These are phyloP conservation scores for Numenius phaeopus DNA, from an alignment of 2,797 vertebrate genomes.

Conservation along the genomic window DNA sequence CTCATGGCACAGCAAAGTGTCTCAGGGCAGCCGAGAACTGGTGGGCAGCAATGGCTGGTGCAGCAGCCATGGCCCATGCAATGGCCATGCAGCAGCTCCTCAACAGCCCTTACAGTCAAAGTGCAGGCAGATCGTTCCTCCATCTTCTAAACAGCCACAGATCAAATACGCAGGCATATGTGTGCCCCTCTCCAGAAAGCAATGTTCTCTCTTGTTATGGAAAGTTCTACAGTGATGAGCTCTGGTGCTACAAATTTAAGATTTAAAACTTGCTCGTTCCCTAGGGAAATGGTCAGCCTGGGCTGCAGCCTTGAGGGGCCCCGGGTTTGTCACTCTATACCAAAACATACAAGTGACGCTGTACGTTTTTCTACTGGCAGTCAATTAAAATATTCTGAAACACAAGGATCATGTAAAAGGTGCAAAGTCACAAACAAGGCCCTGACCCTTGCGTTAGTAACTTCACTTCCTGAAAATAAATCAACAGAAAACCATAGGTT, in stretches of 20 bases:
- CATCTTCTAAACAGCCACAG: background rate
- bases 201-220: accelerated
- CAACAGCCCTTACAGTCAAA: background rate
- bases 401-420: background rate
- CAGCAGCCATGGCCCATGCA: background rate
- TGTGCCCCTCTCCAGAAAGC: background rate
- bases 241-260: background rate
- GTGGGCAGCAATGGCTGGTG: background rate
- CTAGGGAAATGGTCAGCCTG: background rate
- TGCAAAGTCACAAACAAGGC: background rate
- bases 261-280: background rate
- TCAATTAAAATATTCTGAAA: background rate
- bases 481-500: background rate
- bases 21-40: background rate
- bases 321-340: background rate
- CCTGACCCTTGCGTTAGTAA: background rate
- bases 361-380: background rate
- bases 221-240: background rate
- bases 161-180: accelerated
- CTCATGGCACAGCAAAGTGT: accelerated
- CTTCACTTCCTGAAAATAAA: background rate
- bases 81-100: background rate
- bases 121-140: background rate
- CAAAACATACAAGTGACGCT: background rate
- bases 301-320: background rate